Evolutionary conservation across 1,140 invertebrate genomes (phyloP).

Genomic region (Leptinotarsa undecemlineata): DNA sequence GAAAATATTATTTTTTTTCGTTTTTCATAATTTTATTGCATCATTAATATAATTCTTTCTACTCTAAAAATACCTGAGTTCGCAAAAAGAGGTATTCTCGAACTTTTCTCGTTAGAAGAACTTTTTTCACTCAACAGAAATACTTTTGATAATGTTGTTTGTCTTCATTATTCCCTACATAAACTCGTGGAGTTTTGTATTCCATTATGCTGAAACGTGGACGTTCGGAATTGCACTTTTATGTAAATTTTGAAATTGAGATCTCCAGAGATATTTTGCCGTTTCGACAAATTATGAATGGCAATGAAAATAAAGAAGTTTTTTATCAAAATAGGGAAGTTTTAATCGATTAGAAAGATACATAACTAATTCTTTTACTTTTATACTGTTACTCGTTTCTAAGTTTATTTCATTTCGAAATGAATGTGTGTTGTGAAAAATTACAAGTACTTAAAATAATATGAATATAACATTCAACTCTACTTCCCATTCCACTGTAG

Average conservation of each 20-base stretch:
- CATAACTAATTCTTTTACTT: no score
- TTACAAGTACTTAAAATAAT: no score
- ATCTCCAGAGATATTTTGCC: background rate
- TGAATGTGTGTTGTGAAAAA: no score
- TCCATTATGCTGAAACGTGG: background rate
- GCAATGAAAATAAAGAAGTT: no score
- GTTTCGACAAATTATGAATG: background rate
- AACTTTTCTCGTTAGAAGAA: background rate
- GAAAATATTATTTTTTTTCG: background rate
- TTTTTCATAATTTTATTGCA: background rate
- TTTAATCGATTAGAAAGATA: no score
- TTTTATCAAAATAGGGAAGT: no score
- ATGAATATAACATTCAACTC: no score
- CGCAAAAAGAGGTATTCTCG: background rate
- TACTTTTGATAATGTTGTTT: slow-evolving; percentile 2
- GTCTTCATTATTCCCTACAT: slow-evolving; percentile 4
- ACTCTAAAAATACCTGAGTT: background rate
- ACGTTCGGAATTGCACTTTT: background rate
- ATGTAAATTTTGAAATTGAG: background rate
- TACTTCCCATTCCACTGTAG: no score
- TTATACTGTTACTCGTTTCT: no score
- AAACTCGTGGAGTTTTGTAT: background rate
- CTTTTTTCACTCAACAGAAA: background rate
- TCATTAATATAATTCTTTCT: background rate
- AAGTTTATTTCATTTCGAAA: no score